Conservation (phyloP, 2,113 vertebrate genomes). For the Tragelaphus strepsiceros region DNA sequence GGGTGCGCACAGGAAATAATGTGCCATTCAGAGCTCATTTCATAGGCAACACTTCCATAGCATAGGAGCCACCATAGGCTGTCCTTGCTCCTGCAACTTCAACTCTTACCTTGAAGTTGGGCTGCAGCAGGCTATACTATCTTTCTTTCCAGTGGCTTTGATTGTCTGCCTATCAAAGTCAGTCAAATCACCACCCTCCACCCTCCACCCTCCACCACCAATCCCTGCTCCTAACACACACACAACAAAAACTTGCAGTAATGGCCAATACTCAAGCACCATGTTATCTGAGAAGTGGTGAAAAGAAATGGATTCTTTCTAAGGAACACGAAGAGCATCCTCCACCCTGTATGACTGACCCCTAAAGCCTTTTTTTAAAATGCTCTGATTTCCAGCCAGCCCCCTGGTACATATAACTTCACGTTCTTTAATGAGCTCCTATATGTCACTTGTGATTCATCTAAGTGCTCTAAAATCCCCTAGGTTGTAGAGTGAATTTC, state of each 20-base stretch:
- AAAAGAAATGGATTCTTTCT: background rate
- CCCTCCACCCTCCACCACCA: too few relatives aligned
- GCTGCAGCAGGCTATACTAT: background rate
- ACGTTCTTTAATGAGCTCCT: constrained; percentile 46
- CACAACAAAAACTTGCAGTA: background rate
- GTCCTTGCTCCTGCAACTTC: constrained; percentile 58
- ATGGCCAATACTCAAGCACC: background rate
- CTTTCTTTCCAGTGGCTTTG: constrained; percentile 9
- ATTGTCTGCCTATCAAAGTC: background rate
- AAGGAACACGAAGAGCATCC: background rate
- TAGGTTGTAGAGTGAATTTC: constrained; percentile 4
- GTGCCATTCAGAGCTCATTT: constrained; percentile 84
- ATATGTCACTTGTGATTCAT: background rate
- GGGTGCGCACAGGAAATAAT: constrained; percentile 83
- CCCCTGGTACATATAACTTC: background rate
- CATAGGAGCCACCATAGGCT: constrained; percentile 51
- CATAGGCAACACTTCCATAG: constrained; percentile 67
- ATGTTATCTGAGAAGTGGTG: background rate
- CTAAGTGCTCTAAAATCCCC: background rate
- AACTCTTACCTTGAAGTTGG: constrained; percentile 29
- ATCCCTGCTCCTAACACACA: background rate
- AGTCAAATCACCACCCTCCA: background rate
- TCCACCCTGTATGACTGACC: background rate
- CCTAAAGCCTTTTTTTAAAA: background rate
- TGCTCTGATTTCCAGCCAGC: background rate